Percentiles rank a stretch among this genome's conserved stretches.
Conservation (phyloP, 2,113 vertebrate genomes). For the Sterrhoptilus dennistouni region DNA sequence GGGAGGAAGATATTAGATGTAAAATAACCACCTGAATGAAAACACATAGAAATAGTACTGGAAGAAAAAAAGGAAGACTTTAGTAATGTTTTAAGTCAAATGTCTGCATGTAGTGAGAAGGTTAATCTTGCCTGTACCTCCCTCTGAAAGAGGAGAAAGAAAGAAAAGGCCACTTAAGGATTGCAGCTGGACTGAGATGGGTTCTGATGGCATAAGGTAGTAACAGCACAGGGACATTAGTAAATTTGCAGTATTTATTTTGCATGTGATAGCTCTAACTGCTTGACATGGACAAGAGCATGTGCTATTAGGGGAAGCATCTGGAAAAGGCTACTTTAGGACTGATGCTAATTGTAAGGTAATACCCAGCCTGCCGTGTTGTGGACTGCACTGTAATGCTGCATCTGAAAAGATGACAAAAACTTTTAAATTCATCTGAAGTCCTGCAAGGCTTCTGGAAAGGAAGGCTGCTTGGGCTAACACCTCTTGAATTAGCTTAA, state of each 20-base stretch:
- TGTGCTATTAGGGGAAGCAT: conserved; percentile 29
- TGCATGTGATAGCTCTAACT: conserved; percentile 39
- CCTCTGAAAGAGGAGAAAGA: background rate
- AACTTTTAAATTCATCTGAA: background rate
- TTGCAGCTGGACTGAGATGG: background rate
- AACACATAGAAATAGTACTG: background rate
- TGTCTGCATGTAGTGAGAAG: background rate
- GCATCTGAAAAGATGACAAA: background rate
- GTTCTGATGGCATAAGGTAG: background rate
- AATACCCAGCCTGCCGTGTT: background rate
- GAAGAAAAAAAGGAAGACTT: background rate
- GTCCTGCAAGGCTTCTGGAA: background rate
- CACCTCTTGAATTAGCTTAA: conserved; percentile 29
- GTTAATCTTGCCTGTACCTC: background rate
- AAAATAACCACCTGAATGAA: background rate
- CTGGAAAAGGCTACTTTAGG: conserved; percentile 43
- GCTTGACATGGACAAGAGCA: conserved; percentile 42
- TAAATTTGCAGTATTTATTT: background rate
- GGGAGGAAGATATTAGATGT: background rate
- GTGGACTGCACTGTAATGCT: background rate
- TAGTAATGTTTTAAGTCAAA: background rate
- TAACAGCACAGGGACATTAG: background rate
- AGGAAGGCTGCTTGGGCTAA: background rate
- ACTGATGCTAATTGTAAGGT: conserved; percentile 39
- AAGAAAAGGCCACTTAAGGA: background rate